Percentiles rank a stretch among this genome's conserved stretches.
These are phyloP conservation scores for Sminthurides bifidus DNA, from an alignment of 1,140 invertebrate genomes.

Conservation along the genomic window DNA sequence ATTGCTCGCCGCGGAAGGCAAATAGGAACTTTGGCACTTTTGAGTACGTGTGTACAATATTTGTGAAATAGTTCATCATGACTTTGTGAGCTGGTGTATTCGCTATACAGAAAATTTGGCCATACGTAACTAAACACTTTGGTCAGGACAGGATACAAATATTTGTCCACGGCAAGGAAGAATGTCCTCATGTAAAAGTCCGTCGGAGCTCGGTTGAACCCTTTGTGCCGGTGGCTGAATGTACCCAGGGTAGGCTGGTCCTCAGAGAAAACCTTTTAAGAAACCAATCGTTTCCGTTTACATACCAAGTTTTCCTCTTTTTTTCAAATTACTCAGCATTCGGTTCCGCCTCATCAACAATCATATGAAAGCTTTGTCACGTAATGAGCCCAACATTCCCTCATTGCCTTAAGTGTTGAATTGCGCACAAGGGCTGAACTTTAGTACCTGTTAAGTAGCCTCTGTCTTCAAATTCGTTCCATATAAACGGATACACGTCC, in stretches of 20 bases:
- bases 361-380: neutral
- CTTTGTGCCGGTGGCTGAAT: constrained; percentile 81
- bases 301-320: neutral
- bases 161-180: constrained; percentile 49
- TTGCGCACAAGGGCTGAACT: neutral
- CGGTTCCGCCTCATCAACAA: neutral
- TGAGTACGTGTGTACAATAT: constrained; percentile 50
- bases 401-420: neutral
- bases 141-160: constrained; percentile 20
- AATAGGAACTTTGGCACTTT: constrained; percentile 66
- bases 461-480: constrained; percentile 55
- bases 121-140: constrained; percentile 41
- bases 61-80: constrained; percentile 52
- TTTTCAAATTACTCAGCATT: neutral
- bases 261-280: constrained; percentile 69
- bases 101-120: constrained; percentile 54
- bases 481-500: constrained; percentile 67
- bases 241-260: constrained; percentile 70
- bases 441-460: constrained; percentile 49
- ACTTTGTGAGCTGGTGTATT: constrained; percentile 61
- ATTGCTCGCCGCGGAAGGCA: constrained; percentile 63
- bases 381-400: neutral
- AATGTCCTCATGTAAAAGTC: constrained; percentile 83
- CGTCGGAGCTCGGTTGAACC: constrained; percentile 69
- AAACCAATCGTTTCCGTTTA: constrained; percentile 32